Base-by-base conservation (phyloP, 2,888 invertebrate genomes). In the Miltochrista miniata region DNA sequence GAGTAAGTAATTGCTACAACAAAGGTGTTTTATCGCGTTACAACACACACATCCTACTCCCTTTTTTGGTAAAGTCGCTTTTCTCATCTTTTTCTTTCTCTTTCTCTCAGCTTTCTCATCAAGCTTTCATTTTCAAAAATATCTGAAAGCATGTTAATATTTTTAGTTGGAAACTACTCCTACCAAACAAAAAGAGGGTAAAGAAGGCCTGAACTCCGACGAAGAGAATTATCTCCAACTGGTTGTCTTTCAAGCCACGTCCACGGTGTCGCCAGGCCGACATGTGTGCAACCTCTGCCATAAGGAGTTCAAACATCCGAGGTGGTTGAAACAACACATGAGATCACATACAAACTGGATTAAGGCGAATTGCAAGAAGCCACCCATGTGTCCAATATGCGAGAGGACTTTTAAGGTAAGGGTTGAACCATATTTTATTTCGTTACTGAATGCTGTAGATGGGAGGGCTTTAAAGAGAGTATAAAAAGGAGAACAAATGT, bases 321-420 rank as follows among this genome's bases (percentile, higher is more conserved):
- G 93, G 43, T 94, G 94, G 86, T 79, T 94, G 9, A 93, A 93
- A 64, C 92, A 92, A 56, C 94, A 94, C 64, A 94, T 94, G 94
- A 79, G 93, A 14, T 93, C 92, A 0, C 94, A 94, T 60, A 86
- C 92, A 11, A 94, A 94, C 78, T 94, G 94, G 94, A 94, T 94
- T 61, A 92, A 91, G 64, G 94, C 94, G 0, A 94, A 94, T 59
- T 94, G 94, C 75, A 94, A 94, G 82, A 93, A 93, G 68, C 93
- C 93, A 15, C 94, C 94, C 1, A 93, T 92, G 80, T 94, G 94
- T 68, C 86, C 89, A 12, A 92, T 94, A 39, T 94, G 94, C 56
- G 85, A 92, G 34, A 89, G 93, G 74, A 93, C 93, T 54, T 94
- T 94, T 63, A 94, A 94, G 84, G 90, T 87, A 34, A 55, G 68